Base-by-base conservation (phyloP, 2,797 vertebrate species). In the Numenius phaeopus region DNA sequence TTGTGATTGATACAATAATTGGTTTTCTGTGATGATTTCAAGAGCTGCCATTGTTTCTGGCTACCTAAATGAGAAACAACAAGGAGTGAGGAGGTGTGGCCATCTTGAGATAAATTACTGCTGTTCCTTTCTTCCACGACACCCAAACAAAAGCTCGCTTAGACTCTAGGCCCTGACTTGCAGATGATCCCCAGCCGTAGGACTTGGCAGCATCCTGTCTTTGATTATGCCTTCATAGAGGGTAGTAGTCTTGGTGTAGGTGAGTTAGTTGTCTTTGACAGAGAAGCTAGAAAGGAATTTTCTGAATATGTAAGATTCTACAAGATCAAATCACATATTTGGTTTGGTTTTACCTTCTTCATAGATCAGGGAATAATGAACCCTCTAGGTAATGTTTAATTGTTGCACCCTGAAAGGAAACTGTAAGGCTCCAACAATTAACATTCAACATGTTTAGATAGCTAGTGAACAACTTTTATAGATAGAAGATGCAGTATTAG, bases 111-210 rank as follows among this genome's bases (percentile, higher is more conserved):
- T 55, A 57, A 77, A 89, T 73, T n/a, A 29, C 47, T 79, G 7
- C 23, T 81, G 18, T 73, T 14, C 17, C 4, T 21, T 89, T 93
- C 42, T 11, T 20, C 29, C 22, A 88, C 29, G 64, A 69, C 16
- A 75, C 8, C 22, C 23, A 37, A 79, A 57, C 44, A 39, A 54
- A 82, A 79, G 17, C 29, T 67, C 19, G n/a, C 15, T 34, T 21
- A 54, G 6, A 46, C 65, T 5, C 0, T 7, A 18, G 27, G 7
- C 21, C 6, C 46, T 57, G 30, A 9, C 34, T 37, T 2, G 0
- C 18, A 82, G 62, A 22, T n/a, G 42, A 2, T 39, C 7, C 55
- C 8, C 76, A 70, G 47, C 26, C 4, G 0, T 4, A 70, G 58
- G n/a, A 30, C 30, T 7, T 8, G 1, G 14, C 59, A 59, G 24